A percentile compares a stretch with the other conserved stretches of the same genome.
phyloP scores from a whole-genome alignment of 2,113 vertebrate genomes.

The Datnioides undecimradiatus region DNA sequence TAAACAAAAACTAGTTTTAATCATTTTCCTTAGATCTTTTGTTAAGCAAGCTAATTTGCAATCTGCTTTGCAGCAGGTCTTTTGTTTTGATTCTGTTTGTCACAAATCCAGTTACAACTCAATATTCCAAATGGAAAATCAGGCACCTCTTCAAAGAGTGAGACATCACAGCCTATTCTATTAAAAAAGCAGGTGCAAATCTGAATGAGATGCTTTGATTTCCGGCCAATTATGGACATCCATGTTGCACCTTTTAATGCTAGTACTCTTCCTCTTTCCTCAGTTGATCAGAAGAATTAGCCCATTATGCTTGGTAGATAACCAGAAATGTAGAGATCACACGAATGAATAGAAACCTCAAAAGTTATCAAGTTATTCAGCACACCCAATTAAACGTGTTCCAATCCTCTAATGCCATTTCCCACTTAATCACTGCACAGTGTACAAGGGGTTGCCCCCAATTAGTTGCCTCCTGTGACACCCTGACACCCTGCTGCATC shows the following conservation, averaged over 20 bases:
- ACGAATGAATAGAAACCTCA: conserved; percentile 41
- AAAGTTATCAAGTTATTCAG: conserved; percentile 63
- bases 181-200: conserved; percentile 62
- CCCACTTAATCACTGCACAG: conserved; percentile 53
- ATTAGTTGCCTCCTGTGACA: conserved; percentile 72
- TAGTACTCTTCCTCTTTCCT: conserved; percentile 15
- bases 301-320: conserved; percentile 36
- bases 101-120: conserved; percentile 51
- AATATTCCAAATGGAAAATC: conserved; percentile 38
- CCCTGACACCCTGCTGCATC: conserved; percentile 40
- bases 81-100: conserved; percentile 61
- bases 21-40: conserved; percentile 52
- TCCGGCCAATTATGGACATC: conserved; percentile 50
- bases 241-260: conserved; percentile 41
- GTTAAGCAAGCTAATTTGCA: conserved; percentile 46
- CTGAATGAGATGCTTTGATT: conserved; percentile 67
- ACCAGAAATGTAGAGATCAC: conserved; percentile 44
- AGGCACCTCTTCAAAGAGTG: conserved; percentile 65
- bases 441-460: conserved; percentile 63
- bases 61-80: conserved; percentile 40
- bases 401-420: conserved; percentile 51
- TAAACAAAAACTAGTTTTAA: conserved; percentile 50
- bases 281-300: conserved; percentile 28
- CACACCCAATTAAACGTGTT: conserved; percentile 66
- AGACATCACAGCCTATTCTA: conserved; percentile 63